Conservation (phyloP, 2,888 invertebrate species). For the Lathronympha strigana region DNA sequence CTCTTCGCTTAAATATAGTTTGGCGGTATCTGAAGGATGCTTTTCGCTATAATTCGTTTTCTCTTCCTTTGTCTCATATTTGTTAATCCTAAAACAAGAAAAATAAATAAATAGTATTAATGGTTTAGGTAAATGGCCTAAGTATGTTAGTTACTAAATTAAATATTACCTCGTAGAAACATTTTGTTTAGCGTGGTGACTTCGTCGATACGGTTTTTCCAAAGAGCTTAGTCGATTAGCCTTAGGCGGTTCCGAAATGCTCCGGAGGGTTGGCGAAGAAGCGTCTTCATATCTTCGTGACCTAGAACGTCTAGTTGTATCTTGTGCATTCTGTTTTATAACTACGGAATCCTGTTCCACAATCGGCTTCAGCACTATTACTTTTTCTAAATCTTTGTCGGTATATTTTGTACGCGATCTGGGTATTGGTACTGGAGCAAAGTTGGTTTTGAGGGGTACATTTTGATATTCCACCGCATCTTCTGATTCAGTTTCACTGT, state of each 20-base stretch:
- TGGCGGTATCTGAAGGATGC: conserved; percentile 17
- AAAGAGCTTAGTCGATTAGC: conserved; percentile 49
- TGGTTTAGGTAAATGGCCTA: background rate
- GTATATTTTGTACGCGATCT: conserved; percentile 65
- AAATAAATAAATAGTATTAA: background rate
- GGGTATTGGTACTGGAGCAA: conserved; percentile 68
- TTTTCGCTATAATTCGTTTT: background rate
- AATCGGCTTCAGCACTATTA: conserved; percentile 62
- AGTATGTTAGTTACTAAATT: background rate
- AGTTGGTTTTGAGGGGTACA: conserved; percentile 61
- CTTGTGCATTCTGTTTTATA: conserved; percentile 45
- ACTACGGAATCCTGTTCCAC: conserved; percentile 60
- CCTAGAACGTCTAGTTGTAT: conserved; percentile 58
- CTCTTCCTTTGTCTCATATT: conserved; percentile 10
- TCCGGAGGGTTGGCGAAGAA: conserved; percentile 54
- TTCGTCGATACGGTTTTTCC: conserved; percentile 47
- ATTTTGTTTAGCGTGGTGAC: conserved; percentile 38
- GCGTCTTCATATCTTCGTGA: conserved; percentile 57
- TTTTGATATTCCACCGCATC: conserved; percentile 75
- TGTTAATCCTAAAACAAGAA: conserved; percentile 24
- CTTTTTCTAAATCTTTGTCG: conserved; percentile 55
- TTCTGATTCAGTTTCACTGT: conserved; percentile 76
- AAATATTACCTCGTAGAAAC: conserved; percentile 44
- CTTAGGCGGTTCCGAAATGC: conserved; percentile 72
- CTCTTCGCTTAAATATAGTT: conserved; percentile 36